Conservation (phyloP, 2,113 vertebrate species). For the Polyodon spathula region DNA sequence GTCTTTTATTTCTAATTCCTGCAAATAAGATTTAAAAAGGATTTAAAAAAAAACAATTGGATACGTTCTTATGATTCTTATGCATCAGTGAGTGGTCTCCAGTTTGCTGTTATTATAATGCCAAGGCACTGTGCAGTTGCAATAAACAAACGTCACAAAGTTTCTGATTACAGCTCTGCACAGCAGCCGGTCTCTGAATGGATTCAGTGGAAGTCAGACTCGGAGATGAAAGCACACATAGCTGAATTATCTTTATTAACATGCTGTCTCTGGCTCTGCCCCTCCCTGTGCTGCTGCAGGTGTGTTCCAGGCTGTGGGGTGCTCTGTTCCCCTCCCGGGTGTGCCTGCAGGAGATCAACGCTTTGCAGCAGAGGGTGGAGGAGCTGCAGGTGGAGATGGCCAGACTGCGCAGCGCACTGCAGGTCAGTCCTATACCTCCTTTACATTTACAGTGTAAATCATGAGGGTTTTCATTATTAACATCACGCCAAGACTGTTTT, state of each 20-base stretch:
- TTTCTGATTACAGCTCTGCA: too few relatives aligned
- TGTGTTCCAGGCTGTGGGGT: slow-evolving; percentile 35
- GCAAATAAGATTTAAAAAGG: too few relatives aligned
- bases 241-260: not conserved
- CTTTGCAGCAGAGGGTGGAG: slow-evolving; percentile 47
- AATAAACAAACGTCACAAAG: too few relatives aligned
- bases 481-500: not conserved
- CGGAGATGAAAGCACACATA: not conserved
- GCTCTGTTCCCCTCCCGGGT: slow-evolving; percentile 45
- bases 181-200: too few relatives aligned
- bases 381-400: slow-evolving; percentile 58
- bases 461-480: not conserved
- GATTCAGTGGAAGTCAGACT: too few relatives aligned
- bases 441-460: too few relatives aligned
- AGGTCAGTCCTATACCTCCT: slow-evolving; percentile 49
- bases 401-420: slow-evolving; percentile 44
- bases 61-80: too few relatives aligned
- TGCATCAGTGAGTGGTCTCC: too few relatives aligned
- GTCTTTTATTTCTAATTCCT: not conserved
- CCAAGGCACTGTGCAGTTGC: too few relatives aligned
- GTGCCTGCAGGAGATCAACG: slow-evolving; percentile 43
- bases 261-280: too few relatives aligned
- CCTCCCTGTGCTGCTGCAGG: slow-evolving; percentile 10
- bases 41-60: too few relatives aligned
- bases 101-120: too few relatives aligned